Base-by-base conservation (phyloP, 2,888 invertebrate species). In the Mantis religiosa region DNA sequence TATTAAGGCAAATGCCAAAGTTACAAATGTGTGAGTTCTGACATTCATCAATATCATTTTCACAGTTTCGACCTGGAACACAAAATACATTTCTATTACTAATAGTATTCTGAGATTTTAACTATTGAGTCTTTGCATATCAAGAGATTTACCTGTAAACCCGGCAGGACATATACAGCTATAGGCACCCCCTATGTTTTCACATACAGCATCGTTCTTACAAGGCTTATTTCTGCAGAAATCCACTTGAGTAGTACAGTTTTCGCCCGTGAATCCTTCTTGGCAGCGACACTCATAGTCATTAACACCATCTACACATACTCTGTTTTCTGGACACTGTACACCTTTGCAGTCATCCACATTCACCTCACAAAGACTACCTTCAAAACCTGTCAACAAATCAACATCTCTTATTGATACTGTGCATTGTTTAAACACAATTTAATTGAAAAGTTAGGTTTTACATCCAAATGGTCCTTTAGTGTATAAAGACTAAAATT, bases 1-100 rank as follows among this genome's bases (percentile, higher is more conserved):
- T 95, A 92, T 98, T 98, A 54, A 97, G 94, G 92, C 98, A 98
- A 89, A 98, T 97, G 34, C 98, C 98, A 91, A 97, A 94, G 91
- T 96, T 96, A 92, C 98, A 98, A 0, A 92, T 91, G 88, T 93
- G 83, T 9, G 90, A 85, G 27, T 12, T 28, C n/a, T 90, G 28
- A 92, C 97, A 97, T 92, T 98, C 98, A 92, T 98, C 95, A 27
- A 97, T 94, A 92, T 98, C 98, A 88, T 93, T 92, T 85, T 95
- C 94, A 91, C 95, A 95, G 84, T 92, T 91, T 85, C 91, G 90
- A 41, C 95, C 95, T 93, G 91, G 91, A 91, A 92, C 92, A 34
- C 82, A 34, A 27, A 9, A 71, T 2, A 27, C 34, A 84, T 30
- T 3, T n/a, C 2, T 9, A 2, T 83, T 20, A 20, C 27, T 15